Percentiles rank a stretch among this genome's conserved stretches.
phyloP scores from a whole-genome alignment of 2,888 invertebrate species.

The Cephalotes varians region DNA sequence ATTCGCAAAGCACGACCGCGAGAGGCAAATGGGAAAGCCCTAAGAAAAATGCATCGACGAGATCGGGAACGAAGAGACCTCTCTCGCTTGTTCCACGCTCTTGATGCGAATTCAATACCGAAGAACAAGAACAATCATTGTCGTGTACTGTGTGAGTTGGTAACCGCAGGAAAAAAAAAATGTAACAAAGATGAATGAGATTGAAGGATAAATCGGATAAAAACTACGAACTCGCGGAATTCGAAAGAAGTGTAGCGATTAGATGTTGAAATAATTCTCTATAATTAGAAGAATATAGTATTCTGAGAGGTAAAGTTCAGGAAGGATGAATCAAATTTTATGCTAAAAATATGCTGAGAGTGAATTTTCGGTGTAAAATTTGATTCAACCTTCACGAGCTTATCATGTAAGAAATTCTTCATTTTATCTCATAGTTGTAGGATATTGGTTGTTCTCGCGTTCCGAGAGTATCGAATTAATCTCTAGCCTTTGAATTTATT shows the following conservation, averaged over 20 bases:
- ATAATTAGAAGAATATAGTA: slow-evolving; percentile 6
- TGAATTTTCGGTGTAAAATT: slow-evolving; percentile 30
- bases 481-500: slow-evolving; percentile 40
- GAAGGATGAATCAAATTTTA: neutral
- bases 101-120: slow-evolving; percentile 9
- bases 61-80: slow-evolving; percentile 37
- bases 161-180: neutral
- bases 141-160: neutral
- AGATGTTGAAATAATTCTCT: slow-evolving; percentile 8
- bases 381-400: slow-evolving; percentile 3
- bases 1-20: slow-evolving; percentile 63
- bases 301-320: neutral
- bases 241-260: neutral
- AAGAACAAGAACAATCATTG: slow-evolving; percentile 22
- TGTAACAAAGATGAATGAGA: slow-evolving; percentile 23
- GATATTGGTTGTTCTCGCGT: slow-evolving; percentile 20
- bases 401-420: slow-evolving; percentile 19
- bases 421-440: neutral
- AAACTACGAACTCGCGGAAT: slow-evolving; percentile 4
- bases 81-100: slow-evolving; percentile 13
- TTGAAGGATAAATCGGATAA: slow-evolving; percentile 37
- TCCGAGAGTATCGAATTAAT: slow-evolving; percentile 43
- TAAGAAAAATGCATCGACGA: slow-evolving; percentile 43
- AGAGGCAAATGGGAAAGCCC: slow-evolving; percentile 33
- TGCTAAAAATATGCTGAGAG: slow-evolving; percentile 12